Conservation (phyloP, 2,113 vertebrate species). For the Pachyramphus minor region DNA sequence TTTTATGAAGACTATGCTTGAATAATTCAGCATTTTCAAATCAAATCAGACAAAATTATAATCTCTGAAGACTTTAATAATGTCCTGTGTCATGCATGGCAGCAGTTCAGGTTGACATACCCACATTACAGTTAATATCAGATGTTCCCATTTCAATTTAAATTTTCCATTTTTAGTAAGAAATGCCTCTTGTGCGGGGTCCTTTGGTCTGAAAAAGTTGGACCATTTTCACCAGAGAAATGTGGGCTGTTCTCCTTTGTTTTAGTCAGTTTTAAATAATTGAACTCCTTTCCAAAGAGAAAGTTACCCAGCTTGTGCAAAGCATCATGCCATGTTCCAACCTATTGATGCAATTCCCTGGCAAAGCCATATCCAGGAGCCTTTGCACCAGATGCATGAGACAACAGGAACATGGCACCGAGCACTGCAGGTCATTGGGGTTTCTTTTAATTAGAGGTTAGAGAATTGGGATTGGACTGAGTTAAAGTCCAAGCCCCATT, state of each 20-base stretch:
- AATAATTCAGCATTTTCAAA: background rate
- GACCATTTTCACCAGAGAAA: background rate
- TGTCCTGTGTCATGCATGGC: background rate
- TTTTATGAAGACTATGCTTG: background rate
- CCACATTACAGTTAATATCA: background rate
- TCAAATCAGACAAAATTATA: background rate
- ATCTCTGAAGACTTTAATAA: background rate
- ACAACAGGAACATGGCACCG: background rate
- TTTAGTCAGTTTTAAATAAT: background rate
- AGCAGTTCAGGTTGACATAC: background rate
- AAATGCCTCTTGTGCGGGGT: background rate
- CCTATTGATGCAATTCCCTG: constrained; percentile 13
- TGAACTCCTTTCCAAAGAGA: background rate
- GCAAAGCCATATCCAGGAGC: background rate
- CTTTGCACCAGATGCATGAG: constrained; percentile 26
- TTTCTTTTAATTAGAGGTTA: constrained; percentile 33
- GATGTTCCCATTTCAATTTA: background rate
- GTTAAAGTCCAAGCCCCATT: constrained; percentile 24
- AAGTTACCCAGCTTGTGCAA: constrained; percentile 21
- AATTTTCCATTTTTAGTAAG: background rate
- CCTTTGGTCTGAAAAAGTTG: background rate
- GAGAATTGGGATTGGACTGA: constrained; percentile 12
- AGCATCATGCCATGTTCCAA: background rate
- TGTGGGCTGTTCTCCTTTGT: background rate
- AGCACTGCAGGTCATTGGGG: background rate